Evolutionary conservation across 2,888 invertebrate species (phyloP).

Genomic region (Sinodicranocentrus sp.): DNA sequence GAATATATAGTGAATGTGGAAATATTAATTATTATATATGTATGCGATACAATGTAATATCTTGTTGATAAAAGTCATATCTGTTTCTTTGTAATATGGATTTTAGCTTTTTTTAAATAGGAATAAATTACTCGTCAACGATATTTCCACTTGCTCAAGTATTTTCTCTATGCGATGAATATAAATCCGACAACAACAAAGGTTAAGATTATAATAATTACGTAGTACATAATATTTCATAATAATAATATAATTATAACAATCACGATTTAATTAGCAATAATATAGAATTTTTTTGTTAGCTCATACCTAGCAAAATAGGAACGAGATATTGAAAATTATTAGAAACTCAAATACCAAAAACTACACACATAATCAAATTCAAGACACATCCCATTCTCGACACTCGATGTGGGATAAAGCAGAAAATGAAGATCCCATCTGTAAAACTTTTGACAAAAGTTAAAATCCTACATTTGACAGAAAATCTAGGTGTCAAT

Average conservation of each 20-base stretch:
- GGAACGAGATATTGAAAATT: too few species aligned
- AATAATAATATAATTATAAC: not conserved
- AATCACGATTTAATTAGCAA: conserved; percentile 9
- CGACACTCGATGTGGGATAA: too few species aligned
- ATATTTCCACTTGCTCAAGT: not conserved
- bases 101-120: conserved; percentile 5
- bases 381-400: too few species aligned
- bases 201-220: not conserved
- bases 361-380: too few species aligned
- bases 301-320: too few species aligned
- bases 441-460: too few species aligned
- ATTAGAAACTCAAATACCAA: too few species aligned
- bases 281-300: too few species aligned
- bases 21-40: not conserved
- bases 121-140: conserved; percentile 26
- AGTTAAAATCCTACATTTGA: too few species aligned
- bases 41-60: conserved; percentile 11
- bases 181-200: not conserved
- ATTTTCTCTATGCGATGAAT: not conserved
- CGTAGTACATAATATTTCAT: not conserved
- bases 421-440: too few species aligned
- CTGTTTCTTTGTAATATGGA: not conserved
- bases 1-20: too few species aligned
- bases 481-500: too few species aligned
- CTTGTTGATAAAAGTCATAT: conserved; percentile 21